A percentile compares a stretch with the other conserved stretches of the same genome.
Evolutionary conservation across 2,113 vertebrate genomes (phyloP).

Genomic region (Cromileptes altivelis): DNA sequence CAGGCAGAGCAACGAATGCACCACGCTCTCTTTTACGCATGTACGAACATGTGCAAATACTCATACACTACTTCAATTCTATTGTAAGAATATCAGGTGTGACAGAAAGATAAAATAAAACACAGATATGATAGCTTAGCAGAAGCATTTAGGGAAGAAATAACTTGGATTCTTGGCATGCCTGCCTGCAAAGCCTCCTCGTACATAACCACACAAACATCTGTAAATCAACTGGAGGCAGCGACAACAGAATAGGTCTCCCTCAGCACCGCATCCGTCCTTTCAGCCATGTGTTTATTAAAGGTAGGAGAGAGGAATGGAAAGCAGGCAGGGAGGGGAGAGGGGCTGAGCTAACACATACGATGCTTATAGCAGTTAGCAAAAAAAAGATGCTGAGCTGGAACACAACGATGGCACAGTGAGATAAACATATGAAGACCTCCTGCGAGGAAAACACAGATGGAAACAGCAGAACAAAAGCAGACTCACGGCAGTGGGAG

Average conservation of each 20-base stretch:
- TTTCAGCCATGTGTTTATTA: conserved; percentile 65
- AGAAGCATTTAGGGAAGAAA: conserved; percentile 15
- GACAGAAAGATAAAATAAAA: conserved; percentile 10
- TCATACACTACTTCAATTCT: not conserved
- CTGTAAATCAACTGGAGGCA: conserved; percentile 7
- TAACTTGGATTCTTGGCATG: not conserved
- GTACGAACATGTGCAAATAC: conserved; percentile 40
- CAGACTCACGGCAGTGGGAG: conserved; percentile 88
- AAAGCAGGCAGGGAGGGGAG: conserved; percentile 14
- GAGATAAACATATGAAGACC: conserved; percentile 28
- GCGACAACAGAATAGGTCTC: conserved; percentile 20
- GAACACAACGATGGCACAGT: not conserved
- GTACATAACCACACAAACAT: conserved; percentile 28
- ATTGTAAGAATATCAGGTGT: not conserved
- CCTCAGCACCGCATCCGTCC: conserved; percentile 42
- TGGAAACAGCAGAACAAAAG: conserved; percentile 46
- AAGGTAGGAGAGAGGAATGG: conserved; percentile 38
- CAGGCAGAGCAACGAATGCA: conserved; percentile 18
- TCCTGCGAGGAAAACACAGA: conserved; percentile 15
- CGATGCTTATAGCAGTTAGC: conserved; percentile 60
- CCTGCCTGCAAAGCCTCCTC: conserved; percentile 17
- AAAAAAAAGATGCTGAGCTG: conserved; percentile 59
- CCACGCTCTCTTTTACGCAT: conserved; percentile 11
- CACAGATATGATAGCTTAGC: conserved; percentile 23
- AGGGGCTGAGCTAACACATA: conserved; percentile 45